A percentile compares a stretch with the other conserved stretches of the same genome.
These are phyloP conservation scores for Clamator glandarius DNA, from an alignment of 2,797 vertebrate species.

Conservation along the genomic window DNA sequence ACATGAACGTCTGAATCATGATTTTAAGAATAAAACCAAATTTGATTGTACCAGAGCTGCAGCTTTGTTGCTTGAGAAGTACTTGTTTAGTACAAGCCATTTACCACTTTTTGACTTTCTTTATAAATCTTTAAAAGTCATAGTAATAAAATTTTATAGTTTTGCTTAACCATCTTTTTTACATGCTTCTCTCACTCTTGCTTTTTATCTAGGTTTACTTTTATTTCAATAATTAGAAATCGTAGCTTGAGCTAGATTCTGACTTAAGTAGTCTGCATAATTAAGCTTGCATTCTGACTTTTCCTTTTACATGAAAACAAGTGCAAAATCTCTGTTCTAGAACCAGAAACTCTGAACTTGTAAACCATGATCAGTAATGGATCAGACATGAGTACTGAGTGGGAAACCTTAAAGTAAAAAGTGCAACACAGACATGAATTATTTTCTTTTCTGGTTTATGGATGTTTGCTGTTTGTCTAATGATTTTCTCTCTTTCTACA, in stretches of 20 bases:
- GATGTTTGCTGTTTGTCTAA: constrained; percentile 30
- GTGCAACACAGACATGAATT: not conserved
- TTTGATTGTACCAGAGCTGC: not conserved
- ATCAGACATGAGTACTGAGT: not conserved
- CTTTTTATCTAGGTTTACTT: not conserved
- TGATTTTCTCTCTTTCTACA: constrained; percentile 52
- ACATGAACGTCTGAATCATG: not conserved
- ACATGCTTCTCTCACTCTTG: not conserved
- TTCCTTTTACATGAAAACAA: not conserved
- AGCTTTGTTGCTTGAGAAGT: not conserved
- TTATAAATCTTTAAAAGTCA: not conserved
- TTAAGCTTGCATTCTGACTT: not conserved
- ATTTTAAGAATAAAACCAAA: not conserved
- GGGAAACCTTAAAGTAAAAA: not conserved
- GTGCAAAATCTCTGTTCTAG: not conserved
- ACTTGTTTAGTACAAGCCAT: not conserved
- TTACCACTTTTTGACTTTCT: not conserved
- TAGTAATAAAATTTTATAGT: not conserved
- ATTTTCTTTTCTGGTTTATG: not conserved
- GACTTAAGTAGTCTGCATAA: not conserved
- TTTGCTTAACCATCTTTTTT: not conserved
- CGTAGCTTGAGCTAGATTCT: not conserved
- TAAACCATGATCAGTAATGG: not conserved
- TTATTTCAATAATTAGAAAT: not conserved
- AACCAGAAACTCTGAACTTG: not conserved